A percentile compares a stretch with the other conserved stretches of the same genome.
Conservation (phyloP, 2,888 invertebrate species). For the Catocala nupta region DNA sequence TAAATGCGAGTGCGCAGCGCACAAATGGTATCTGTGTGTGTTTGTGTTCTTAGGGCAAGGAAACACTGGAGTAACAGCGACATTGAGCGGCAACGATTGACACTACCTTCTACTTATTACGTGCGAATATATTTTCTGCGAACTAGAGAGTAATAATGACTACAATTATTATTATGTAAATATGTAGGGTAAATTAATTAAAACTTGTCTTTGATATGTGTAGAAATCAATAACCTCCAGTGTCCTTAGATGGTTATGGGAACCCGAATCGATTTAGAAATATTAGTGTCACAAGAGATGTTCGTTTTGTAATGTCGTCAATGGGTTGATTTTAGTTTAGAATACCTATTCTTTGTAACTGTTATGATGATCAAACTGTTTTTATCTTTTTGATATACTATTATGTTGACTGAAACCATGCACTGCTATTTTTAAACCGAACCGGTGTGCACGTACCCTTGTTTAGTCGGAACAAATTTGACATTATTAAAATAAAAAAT, state of each 20-base stretch:
- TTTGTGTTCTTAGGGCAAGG: neutral
- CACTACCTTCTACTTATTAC: neutral
- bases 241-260: neutral
- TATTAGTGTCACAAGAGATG: too few species aligned
- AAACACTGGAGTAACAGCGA: conserved; percentile 7
- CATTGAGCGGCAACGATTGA: neutral
- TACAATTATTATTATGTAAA: too few species aligned
- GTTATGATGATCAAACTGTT: too few species aligned
- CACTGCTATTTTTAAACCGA: too few species aligned
- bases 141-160: neutral
- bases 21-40: neutral
- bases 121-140: conserved; percentile 9
- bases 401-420: too few species aligned
- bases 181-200: neutral
- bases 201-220: neutral
- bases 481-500: neutral
- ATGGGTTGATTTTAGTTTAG: too few species aligned
- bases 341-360: too few species aligned
- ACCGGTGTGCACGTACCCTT: neutral
- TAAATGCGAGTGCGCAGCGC: neutral
- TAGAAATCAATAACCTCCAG: neutral
- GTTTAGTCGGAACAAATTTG: neutral
- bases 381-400: too few species aligned
- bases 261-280: neutral
- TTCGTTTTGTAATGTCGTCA: too few species aligned